Base-by-base conservation (phyloP, 2,113 vertebrate genomes). In the Pteruthius melanotis region DNA sequence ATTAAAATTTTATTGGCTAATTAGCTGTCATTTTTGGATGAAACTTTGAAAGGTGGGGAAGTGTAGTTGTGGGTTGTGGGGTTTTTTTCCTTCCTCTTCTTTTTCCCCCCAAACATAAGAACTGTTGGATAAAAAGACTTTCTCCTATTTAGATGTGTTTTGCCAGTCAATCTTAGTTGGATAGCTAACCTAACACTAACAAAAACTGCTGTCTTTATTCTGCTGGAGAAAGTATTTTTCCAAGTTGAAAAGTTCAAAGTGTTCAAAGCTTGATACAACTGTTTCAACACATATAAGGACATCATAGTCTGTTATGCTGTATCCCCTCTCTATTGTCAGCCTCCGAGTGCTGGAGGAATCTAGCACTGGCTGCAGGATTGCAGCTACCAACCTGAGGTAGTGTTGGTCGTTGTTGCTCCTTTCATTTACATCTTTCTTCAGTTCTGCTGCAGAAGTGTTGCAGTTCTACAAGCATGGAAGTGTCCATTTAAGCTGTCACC, bases 51-150 rank as follows among this genome's bases (percentile, higher is more conserved):
- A 68, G 24, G 16, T 10, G 16, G 13, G 19, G 15, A 13, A 56
- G 13, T 45, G 19, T 45, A 45, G 5, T 6, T 79, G 8, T 72
- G 22, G 6, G 4, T 31, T 65, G 24, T 57, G 19, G 10, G 9
- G 0, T 2, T 9, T 50, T 82, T 42, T 8, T 26, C 2, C 4
- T 9, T 10, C 15, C 37, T n/a, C 7, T 24, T 31, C 7, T 9
- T 7, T 14, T 7, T 1, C 1, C 7, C 5, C 10, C 28, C 59
- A 47, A 61, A n/a, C 10, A 5, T 45, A 81, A 63, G 24, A 83
- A 49, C 33, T 37, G 10, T 72, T 52, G 33, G 10, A 23, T 78
- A 24, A 79, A 81, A 70, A 40, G 12, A 24, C 33, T 85, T 79
- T 44, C 15, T 88, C 27, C 44, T 14, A 13, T 60, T 57, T 33